These are phyloP conservation scores for Pygoscelis antarcticus DNA, from an alignment of 2,113 vertebrate genomes.

Conservation along the genomic window DNA sequence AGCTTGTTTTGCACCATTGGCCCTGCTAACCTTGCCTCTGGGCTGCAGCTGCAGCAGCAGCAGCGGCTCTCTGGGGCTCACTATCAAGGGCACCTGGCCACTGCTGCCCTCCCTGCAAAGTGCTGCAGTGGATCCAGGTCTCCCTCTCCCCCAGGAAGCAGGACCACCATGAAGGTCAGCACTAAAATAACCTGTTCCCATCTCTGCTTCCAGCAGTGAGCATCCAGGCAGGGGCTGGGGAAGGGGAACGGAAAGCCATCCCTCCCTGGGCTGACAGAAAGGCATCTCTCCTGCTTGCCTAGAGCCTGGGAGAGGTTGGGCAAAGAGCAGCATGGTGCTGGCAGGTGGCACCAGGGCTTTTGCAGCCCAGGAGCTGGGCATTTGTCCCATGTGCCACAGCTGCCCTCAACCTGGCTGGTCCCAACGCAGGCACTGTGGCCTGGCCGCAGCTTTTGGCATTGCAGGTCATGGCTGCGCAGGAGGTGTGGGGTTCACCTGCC, in stretches of 20 bases:
- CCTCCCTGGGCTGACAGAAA: not conserved
- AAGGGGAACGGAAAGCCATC: not conserved
- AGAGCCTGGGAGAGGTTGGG: not conserved
- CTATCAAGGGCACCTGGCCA: not conserved
- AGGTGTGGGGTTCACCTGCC: not conserved
- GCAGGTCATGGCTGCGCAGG: accelerated
- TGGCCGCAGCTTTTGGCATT: accelerated
- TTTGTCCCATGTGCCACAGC: not conserved
- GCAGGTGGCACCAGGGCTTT: not conserved
- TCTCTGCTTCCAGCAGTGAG: not conserved
- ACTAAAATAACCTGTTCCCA: not conserved
- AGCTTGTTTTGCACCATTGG: not conserved
- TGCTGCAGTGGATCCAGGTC: not conserved
- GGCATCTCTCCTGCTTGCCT: not conserved
- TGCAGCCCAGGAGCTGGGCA: accelerated
- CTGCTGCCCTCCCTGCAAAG: not conserved
- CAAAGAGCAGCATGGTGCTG: not conserved
- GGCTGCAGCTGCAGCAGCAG: not conserved
- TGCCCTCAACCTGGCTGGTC: accelerated
- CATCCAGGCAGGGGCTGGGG: not conserved
- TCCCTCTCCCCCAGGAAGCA: not conserved
- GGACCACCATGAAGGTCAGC: not conserved
- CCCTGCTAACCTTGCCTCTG: not conserved
- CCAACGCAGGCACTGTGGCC: accelerated
- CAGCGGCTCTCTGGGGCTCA: not conserved